Conservation (phyloP, 2,113 vertebrate species). For the Hypomesus transpacificus region DNA sequence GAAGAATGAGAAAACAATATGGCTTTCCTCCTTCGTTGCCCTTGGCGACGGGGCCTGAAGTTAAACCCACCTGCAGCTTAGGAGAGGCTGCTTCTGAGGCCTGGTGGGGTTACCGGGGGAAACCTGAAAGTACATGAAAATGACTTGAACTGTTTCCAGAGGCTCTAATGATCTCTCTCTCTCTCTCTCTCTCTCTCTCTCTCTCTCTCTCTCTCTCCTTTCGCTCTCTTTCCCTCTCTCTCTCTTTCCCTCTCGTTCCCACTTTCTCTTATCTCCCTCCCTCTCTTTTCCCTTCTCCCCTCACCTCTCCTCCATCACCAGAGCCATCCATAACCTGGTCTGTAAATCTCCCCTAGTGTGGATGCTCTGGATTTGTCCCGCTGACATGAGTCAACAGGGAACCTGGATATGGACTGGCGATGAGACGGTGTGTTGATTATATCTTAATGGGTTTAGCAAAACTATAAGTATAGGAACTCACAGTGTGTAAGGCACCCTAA, state of each 20-base stretch:
- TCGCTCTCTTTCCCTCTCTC: constrained; percentile 14
- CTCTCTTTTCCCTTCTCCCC: neutral
- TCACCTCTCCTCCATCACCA: constrained; percentile 28
- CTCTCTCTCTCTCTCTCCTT: constrained; percentile 17
- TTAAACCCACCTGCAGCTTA: constrained; percentile 64
- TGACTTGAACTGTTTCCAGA: constrained; percentile 58
- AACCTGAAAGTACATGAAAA: constrained; percentile 55
- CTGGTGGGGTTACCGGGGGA: constrained; percentile 7
- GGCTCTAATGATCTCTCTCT: constrained; percentile 42
- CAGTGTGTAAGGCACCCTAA: no score
- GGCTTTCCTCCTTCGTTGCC: constrained; percentile 38
- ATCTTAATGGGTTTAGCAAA: neutral
- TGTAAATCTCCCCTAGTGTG: constrained; percentile 12
- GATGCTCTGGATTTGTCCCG: neutral
- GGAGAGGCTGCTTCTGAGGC: neutral
- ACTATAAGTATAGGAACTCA: neutral
- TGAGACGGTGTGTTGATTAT: neutral
- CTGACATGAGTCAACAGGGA: neutral
- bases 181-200: neutral
- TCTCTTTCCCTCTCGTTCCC: constrained; percentile 20
- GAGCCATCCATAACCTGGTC: constrained; percentile 43
- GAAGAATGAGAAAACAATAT: constrained; percentile 58
- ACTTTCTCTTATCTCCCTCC: neutral
- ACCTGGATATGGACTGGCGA: neutral
- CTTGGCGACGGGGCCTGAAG: constrained; percentile 44